Percentiles rank a stretch among this genome's conserved stretches.
These are phyloP conservation scores for Corynorhinus townsendii DNA, from an alignment of 2,113 vertebrate genomes.

Conservation along the genomic window DNA sequence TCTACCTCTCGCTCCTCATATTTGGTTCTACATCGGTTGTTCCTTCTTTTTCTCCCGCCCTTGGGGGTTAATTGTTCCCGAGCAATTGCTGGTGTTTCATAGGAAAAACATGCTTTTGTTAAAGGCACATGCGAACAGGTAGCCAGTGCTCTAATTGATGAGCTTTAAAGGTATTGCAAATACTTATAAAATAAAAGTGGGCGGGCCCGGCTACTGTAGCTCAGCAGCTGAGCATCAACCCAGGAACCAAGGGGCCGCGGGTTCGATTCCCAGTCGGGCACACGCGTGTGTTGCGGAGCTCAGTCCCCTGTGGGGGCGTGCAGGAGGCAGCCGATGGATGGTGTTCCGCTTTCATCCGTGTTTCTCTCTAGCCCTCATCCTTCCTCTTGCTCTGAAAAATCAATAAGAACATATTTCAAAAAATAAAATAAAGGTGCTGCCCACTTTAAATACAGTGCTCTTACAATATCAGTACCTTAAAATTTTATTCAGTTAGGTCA, in stretches of 20 bases:
- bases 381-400: no score
- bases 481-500: neutral
- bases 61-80: constrained; percentile 25
- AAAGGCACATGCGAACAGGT: neutral
- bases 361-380: no score
- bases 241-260: no score
- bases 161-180: neutral
- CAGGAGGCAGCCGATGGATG: no score
- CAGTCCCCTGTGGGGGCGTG: no score
- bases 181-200: neutral
- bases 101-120: neutral
- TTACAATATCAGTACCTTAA: neutral
- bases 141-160: neutral
- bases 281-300: no score
- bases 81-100: neutral
- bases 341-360: no score
- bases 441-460: neutral
- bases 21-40: constrained; percentile 17
- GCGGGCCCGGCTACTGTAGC: no score
- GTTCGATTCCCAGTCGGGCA: no score
- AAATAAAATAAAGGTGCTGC: neutral
- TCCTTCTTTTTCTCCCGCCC: no score
- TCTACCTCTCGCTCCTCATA: neutral
- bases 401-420: no score
- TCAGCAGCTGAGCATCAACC: no score